A percentile compares a stretch with the other conserved stretches of the same genome.
Conservation (phyloP, 2,113 vertebrate species). For the Xenopus tropicalis region UCB_Xtro_10.0 CM004451.2:83403501-83404000, state of each 20-base stretch:
- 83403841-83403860: neutral
- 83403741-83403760: neutral
- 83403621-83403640: conserved; percentile 3
- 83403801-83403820: too few species aligned
- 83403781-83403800: too few species aligned
- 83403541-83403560: conserved; percentile 44
- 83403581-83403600: conserved; percentile 32
- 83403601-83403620: conserved; percentile 7
- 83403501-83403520: conserved; percentile 39
- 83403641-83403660: conserved; percentile 9
- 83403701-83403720: neutral
- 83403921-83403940: neutral
- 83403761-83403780: too few species aligned
- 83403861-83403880: neutral
- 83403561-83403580: conserved; percentile 25
- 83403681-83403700: neutral
- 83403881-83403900: neutral
- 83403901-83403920: neutral
- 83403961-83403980: too few species aligned
- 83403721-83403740: neutral
- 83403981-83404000: too few species aligned
- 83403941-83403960: too few species aligned
- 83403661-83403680: conserved; percentile 3
- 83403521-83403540: conserved; percentile 41
- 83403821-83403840: neutral